Evolutionary conservation across 2,888 invertebrate species (phyloP), one percentile per base, ranked within the genome.

Genomic region (Heliothis peltigera): DNA sequence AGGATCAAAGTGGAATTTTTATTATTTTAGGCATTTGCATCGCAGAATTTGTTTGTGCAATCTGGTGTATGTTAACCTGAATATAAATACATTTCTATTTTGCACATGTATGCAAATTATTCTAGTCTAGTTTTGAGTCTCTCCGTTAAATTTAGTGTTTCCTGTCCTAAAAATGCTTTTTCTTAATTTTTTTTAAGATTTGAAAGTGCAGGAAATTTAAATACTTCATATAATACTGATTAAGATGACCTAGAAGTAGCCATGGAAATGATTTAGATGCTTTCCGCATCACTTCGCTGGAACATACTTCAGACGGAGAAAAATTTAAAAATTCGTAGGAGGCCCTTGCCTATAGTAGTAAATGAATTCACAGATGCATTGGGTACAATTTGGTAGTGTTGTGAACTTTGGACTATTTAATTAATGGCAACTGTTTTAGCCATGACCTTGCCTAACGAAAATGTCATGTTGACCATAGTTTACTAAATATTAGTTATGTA

Each of bases 21-120:
- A 72, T 78, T 79, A 69, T 80, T 79, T 76, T 62, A 79, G 64
- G 60, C 47, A 79, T 73, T 76, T 63, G 73, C 76, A 81, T 68
- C 58, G 56, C 56, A 56, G 67, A 70, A 60, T 65, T 55, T 79
- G 68, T 81, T 76, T 75, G 63, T 75, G 54, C 68, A 47, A 70
- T 72, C 70, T 79, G 81, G 67, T 66, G 19, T 53, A 51, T 79
- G 61, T 78, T 66, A 71, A 17, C 39, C 56, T 17, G 19, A 21
- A 39, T 78, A 65, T 58, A 76, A 77, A 77, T 78, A 80, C 22
- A 28, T 53, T 60, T 46, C 47, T 70, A 64, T 60, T 73, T 60
- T 44, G 48, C 53, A 60, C 17, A 44, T 49, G 22, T 39, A 15
- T 63, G 43, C 43, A 52, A 69, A 60, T 47, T 53, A 39, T 58